phyloP scores from a whole-genome alignment of 2,113 vertebrate species.

The Ursus arctos region DNA sequence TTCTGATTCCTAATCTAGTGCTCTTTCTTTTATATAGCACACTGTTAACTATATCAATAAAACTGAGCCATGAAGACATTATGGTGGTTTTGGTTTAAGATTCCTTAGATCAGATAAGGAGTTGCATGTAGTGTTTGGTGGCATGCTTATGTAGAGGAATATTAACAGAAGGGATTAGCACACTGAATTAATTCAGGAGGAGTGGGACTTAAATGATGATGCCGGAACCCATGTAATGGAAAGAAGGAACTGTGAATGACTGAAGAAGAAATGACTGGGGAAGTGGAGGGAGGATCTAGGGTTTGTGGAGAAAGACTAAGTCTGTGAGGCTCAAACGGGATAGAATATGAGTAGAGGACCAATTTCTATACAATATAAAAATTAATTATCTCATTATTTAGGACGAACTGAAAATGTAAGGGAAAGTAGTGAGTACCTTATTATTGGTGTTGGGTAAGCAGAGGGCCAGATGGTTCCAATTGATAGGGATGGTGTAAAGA shows the following conservation, averaged over 20 bases:
- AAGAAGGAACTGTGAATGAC: neutral
- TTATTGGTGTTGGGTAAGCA: constrained; percentile 18
- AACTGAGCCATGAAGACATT: constrained; percentile 17
- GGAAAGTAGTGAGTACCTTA: neutral
- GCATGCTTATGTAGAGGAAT: neutral
- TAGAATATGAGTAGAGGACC: constrained; percentile 38
- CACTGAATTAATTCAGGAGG: constrained; percentile 20
- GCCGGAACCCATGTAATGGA: neutral
- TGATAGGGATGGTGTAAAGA: neutral
- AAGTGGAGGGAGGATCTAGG: neutral
- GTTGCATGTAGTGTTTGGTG: constrained; percentile 45
- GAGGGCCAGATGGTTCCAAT: neutral
- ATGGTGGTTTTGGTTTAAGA: constrained; percentile 45
- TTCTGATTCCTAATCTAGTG: constrained; percentile 15
- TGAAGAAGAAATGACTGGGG: constrained; percentile 20
- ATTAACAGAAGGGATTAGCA: neutral
- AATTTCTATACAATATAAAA: constrained; percentile 32
- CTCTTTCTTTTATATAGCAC: constrained; percentile 39
- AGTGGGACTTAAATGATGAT: constrained; percentile 34
- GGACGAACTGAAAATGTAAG: constrained; percentile 24
- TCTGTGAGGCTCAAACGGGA: neutral
- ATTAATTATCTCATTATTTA: constrained; percentile 29
- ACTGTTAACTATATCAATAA: constrained; percentile 25
- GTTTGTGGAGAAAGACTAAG: neutral
- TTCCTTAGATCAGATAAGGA: constrained; percentile 35